phyloP scores from a whole-genome alignment of 2,888 invertebrate genomes.

The Perithous albicinctus region DNA sequence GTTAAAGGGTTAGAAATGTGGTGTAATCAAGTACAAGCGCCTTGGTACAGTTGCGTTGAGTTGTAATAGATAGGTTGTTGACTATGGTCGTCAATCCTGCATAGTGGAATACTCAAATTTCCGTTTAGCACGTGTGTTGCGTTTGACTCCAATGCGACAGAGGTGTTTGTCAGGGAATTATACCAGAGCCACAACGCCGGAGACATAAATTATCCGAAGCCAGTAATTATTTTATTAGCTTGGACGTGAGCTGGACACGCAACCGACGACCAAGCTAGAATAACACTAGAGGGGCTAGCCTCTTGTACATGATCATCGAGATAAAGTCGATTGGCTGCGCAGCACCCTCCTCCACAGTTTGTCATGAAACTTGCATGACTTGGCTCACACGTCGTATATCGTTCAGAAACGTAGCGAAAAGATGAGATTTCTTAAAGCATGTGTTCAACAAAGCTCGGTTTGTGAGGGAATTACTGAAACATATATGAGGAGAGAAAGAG shows the following conservation, averaged over 20 bases:
- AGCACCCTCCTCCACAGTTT: conserved; percentile 19
- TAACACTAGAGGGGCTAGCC: background rate
- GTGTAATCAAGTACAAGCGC: too few relatives aligned
- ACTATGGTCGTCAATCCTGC: background rate
- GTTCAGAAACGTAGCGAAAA: conserved; percentile 24
- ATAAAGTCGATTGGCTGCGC: conserved; percentile 56
- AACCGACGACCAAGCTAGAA: conserved; percentile 49
- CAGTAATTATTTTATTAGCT: conserved; percentile 76
- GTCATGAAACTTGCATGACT: conserved; percentile 51
- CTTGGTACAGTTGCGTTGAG: background rate
- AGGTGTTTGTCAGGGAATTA: conserved; percentile 64
- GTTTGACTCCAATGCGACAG: conserved; percentile 31
- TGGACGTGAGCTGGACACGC: conserved; percentile 69
- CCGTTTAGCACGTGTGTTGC: conserved; percentile 21
- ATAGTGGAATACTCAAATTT: background rate
- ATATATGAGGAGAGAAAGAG: background rate
- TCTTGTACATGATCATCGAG: conserved; percentile 52
- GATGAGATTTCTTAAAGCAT: background rate
- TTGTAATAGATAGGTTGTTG: background rate
- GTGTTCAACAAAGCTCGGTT: background rate
- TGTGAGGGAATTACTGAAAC: background rate
- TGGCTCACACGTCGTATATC: conserved; percentile 28
- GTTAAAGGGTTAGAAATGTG: too few relatives aligned
- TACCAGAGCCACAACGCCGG: conserved; percentile 44
- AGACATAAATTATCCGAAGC: conserved; percentile 69